Evolutionary conservation across 2,113 vertebrate species (phyloP).

Genomic region (Chaenocephalus aceratus): DNA sequence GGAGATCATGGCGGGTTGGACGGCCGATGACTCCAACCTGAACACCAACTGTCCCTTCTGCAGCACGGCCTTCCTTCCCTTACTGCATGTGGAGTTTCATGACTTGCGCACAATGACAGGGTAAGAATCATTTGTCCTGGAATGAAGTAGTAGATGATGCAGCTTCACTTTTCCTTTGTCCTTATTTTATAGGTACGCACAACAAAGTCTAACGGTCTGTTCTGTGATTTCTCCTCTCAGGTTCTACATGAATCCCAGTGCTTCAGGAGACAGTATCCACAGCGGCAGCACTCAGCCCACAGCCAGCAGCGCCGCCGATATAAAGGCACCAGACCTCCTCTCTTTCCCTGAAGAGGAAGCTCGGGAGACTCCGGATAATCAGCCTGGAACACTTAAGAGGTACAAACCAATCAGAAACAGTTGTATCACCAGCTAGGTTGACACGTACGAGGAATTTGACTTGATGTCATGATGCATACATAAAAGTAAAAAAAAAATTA

Average conservation of each 20-base stretch:
- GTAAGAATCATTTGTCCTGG: slow-evolving; percentile 64
- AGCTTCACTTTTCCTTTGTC: background rate
- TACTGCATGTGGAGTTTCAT: slow-evolving; percentile 95
- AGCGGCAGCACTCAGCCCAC: slow-evolving; percentile 83
- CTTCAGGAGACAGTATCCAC: slow-evolving; percentile 94
- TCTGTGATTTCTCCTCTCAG: slow-evolving; percentile 66
- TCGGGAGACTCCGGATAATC: slow-evolving; percentile 36
- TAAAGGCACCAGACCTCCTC: slow-evolving; percentile 86
- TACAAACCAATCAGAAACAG: slow-evolving; percentile 51
- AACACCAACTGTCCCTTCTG: slow-evolving; percentile 98
- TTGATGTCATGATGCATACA: no score
- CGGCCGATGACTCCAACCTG: slow-evolving; percentile 96
- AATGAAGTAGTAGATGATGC: background rate
- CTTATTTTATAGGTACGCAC: background rate
- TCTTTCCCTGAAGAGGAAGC: slow-evolving; percentile 76
- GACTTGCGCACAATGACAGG: slow-evolving; percentile 90
- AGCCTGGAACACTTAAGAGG: slow-evolving; percentile 79
- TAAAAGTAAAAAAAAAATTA: no score
- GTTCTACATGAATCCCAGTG: slow-evolving; percentile 93
- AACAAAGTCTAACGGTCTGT: background rate
- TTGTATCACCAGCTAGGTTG: no score
- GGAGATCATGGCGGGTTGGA: slow-evolving; percentile 99
- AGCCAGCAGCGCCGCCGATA: slow-evolving; percentile 80
- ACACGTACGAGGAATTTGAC: no score
- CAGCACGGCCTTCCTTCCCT: slow-evolving; percentile 91